Evolutionary conservation across 2,113 vertebrate genomes (phyloP).

Genomic region (Chelonoidis abingdonii): DNA sequence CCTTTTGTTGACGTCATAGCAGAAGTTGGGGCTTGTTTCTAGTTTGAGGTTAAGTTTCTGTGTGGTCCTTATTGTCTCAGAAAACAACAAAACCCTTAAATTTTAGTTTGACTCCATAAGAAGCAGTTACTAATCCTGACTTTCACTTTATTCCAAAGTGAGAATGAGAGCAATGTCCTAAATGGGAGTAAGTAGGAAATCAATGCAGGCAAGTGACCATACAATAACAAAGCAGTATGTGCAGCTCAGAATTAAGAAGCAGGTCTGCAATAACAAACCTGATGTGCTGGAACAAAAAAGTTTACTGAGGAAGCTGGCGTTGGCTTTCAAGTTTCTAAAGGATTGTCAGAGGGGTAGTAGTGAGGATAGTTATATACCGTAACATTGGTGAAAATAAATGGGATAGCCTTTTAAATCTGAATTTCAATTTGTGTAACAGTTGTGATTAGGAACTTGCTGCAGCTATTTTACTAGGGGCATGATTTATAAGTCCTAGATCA

Average conservation of each 20-base stretch:
- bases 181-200: background rate
- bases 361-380: background rate
- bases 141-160: background rate
- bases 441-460: background rate
- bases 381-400: background rate
- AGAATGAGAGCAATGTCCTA: background rate
- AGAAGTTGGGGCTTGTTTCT: background rate
- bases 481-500: background rate
- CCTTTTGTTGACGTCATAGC: rapidly evolving
- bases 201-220: rapidly evolving
- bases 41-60: background rate
- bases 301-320: background rate
- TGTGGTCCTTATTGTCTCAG: background rate
- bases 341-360: background rate
- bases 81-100: background rate
- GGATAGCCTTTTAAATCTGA: background rate
- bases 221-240: constrained; percentile 27
- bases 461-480: background rate
- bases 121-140: rapidly evolving
- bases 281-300: background rate
- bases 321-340: background rate
- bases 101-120: background rate
- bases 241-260: background rate
- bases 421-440: rapidly evolving
- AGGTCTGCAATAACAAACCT: rapidly evolving